Conservation (phyloP, 2,113 vertebrate species). For the Pedionomus torquatus region DNA sequence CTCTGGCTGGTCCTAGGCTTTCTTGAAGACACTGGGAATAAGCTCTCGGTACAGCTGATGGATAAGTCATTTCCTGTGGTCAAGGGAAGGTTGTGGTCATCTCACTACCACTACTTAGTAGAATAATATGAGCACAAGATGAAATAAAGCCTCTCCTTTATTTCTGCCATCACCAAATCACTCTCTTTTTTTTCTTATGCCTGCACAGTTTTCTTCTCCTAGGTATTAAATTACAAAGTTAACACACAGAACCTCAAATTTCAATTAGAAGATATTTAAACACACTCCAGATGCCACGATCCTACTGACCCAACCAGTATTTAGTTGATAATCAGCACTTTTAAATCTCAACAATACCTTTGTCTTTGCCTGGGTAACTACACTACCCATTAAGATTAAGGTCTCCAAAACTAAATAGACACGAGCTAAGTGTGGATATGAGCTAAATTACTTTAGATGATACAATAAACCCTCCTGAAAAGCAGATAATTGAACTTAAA, state of each 20-base stretch:
- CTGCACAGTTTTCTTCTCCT: not conserved
- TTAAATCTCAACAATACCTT: not conserved
- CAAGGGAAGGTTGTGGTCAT: not conserved
- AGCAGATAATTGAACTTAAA: not conserved
- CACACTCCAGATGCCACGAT: not conserved
- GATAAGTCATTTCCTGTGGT: not conserved
- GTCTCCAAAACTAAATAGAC: not conserved
- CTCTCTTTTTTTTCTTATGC: rapidly evolving
- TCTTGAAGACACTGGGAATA: not conserved
- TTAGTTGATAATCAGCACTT: not conserved
- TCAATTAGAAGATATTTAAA: not conserved
- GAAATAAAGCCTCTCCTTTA: not conserved
- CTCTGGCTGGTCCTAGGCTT: not conserved
- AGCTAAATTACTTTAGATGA: not conserved
- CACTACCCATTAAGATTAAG: not conserved
- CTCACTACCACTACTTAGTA: not conserved
- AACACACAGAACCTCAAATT: not conserved
- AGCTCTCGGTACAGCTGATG: not conserved
- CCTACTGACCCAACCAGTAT: not conserved
- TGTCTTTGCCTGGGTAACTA: not conserved
- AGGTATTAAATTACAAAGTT: not conserved
- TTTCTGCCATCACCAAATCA: not conserved
- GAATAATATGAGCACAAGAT: not conserved
- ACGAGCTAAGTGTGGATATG: not conserved
- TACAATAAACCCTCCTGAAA: not conserved